A percentile compares a stretch with the other conserved stretches of the same genome.
Evolutionary conservation across 2,113 vertebrate genomes (phyloP).

Genomic region (Helogale parvula): DNA sequence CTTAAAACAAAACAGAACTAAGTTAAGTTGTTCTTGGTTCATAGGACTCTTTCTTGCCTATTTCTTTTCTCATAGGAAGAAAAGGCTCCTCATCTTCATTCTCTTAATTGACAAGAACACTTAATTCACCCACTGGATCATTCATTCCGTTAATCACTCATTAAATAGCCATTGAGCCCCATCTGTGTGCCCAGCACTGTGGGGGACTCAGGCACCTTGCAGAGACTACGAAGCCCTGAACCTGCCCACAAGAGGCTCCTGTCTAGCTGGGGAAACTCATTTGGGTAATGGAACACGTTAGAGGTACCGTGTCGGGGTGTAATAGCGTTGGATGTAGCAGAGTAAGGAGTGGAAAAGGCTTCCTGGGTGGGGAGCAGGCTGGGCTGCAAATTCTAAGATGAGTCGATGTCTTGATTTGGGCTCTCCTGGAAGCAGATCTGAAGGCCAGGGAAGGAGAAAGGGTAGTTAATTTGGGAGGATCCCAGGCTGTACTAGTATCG

Average conservation of each 20-base stretch:
- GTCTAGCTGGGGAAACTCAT: background rate
- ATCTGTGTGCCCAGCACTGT: background rate
- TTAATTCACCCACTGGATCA: background rate
- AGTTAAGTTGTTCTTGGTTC: slow-evolving; percentile 70
- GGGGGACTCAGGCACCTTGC: background rate
- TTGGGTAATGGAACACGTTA: background rate
- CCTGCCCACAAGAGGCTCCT: background rate
- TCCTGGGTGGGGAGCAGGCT: background rate
- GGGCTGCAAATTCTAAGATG: background rate
- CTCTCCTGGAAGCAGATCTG: background rate
- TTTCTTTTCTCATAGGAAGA: slow-evolving; percentile 24
- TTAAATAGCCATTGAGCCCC: background rate
- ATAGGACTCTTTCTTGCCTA: background rate
- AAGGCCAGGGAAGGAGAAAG: background rate
- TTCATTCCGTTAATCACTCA: slow-evolving; percentile 32
- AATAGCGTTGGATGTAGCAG: background rate
- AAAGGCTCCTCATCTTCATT: background rate
- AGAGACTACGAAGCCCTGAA: background rate
- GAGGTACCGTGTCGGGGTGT: background rate
- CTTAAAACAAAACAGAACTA: slow-evolving; percentile 72
- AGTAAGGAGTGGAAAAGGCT: background rate
- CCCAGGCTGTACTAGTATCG: background rate
- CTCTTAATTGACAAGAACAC: slow-evolving; percentile 41
- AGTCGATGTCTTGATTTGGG: background rate
- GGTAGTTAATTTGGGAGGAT: background rate